Base-by-base conservation (phyloP, 2,797 vertebrate species). In the Danio tinwini region DNA sequence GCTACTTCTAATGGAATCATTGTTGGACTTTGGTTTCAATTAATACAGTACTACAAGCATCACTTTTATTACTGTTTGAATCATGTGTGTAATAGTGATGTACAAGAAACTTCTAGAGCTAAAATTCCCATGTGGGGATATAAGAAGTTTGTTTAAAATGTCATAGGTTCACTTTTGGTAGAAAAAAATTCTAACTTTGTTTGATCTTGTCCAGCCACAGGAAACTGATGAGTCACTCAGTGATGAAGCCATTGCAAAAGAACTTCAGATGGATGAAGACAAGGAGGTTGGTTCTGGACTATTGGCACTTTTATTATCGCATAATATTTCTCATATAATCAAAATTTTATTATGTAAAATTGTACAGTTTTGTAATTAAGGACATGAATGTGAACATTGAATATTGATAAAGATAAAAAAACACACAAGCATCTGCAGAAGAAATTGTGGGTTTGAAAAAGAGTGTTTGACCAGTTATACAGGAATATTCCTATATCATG, bases 251-350 rank as follows among this genome's bases (percentile, higher is more conserved):
- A 93, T 98, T 5, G 95, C 97, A 82, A 94, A 87, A 85, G 94
- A 96, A 82, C 87, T 99, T 78, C 97, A 98, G 84, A 93, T 96
- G 89, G 94, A 97, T 9, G 97, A 98, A 82, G 96, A 98, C 81
- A 90, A 92, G 61, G 94, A 97, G 95, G 97, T 98, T 92, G 29
- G 84, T 76, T 42, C 42, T 79, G 6, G 29, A 39, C 10, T 49
- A 3, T 9, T 8, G 7, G 10, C 50, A 49, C 44, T 42, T 47
- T 78, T 45, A 52, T 29, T 29, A 29, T 29, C 29, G 29, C 29
- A 29, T 29, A 29, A 29, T 29, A 29, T 29, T 29, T 3, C 1
- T 29, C 29, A 29, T 29, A 29, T 29, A 29, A 29, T 29, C 11
- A 21, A 9, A 29, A 14, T 55, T 64, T 45, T 39, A 13, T 61